Conservation (phyloP, 2,113 vertebrate genomes). For the Scytalopus superciliaris region DNA sequence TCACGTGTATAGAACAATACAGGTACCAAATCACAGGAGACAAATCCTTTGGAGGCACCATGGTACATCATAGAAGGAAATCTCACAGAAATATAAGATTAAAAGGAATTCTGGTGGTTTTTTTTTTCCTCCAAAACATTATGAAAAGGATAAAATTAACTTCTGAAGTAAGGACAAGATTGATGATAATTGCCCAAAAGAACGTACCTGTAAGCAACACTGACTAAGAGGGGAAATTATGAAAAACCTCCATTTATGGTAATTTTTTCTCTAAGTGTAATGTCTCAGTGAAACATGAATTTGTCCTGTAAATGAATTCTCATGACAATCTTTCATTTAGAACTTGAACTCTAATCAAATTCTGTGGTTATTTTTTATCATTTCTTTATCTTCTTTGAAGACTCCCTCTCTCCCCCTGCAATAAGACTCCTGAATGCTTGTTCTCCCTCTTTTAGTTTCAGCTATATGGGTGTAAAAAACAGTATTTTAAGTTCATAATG, state of each 20-base stretch:
- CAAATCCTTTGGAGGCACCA: background rate
- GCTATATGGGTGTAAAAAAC: background rate
- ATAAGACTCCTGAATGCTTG: background rate
- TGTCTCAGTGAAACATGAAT: background rate
- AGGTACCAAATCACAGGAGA: background rate
- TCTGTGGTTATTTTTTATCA: rapidly evolving
- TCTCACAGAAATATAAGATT: rapidly evolving
- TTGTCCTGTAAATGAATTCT: background rate
- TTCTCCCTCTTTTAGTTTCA: background rate
- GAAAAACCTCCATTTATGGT: background rate
- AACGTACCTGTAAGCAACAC: background rate
- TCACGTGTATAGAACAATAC: rapidly evolving
- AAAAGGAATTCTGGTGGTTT: background rate
- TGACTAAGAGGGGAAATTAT: background rate
- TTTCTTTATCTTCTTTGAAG: background rate
- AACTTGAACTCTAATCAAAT: background rate
- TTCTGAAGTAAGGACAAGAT: background rate
- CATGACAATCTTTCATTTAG: background rate
- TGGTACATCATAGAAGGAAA: background rate
- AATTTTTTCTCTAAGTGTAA: background rate
- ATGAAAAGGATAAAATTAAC: background rate
- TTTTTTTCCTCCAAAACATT: background rate
- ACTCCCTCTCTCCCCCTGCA: background rate
- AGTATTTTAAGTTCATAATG: background rate
- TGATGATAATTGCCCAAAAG: background rate